Base-by-base conservation (phyloP, 2,113 vertebrate species). In the Chroicocephalus ridibundus region DNA sequence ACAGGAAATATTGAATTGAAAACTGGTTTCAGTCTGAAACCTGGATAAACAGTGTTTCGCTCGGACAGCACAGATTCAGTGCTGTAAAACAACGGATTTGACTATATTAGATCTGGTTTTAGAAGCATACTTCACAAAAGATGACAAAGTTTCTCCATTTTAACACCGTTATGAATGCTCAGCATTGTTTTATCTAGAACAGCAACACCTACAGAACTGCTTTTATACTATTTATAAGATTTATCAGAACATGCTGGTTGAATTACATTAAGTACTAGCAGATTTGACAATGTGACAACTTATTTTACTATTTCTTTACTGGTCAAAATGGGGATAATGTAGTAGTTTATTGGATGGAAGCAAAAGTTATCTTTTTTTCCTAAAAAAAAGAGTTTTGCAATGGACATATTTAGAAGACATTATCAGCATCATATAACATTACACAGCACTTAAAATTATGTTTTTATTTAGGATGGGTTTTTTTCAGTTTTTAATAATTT, bases 261-360 rank as follows among this genome's bases (percentile, higher is more conserved):
- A 58, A 47, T 70, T 74, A 40, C n/a, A 54, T 22, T 49, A 82
- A 65, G 18, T 54, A 74, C n/a, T 8, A 88, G 11, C 10, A 92
- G 24, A 74, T 58, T 54, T 72, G 31, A 61, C 19, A 77, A 46
- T 19, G 46, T 19, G 46, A 46, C 46, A 46, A 34, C 10, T 10
- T 52, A 5, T 17, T 71, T 49, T 51, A 9, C 11, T 85, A 7
- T 25, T 82, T 83, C 15, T 81, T 70, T 14, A 25, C 4, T 71
- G 19, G 13, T 84, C 38, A 78, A 76, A 55, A 66, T 5, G 2
- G 7, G 83, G 32, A n/a, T 49, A 4, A 66, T 4, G 2, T 13
- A 7, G 8, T 7, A 19, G 1, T 0, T 0, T 13, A 15, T 36
- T 18, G 22, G 8, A 51, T 36, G 5, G 26, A 90, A 69, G 4